Conservation (phyloP, 1,140 invertebrate genomes). For the Lordiphosa collinella region DNA sequence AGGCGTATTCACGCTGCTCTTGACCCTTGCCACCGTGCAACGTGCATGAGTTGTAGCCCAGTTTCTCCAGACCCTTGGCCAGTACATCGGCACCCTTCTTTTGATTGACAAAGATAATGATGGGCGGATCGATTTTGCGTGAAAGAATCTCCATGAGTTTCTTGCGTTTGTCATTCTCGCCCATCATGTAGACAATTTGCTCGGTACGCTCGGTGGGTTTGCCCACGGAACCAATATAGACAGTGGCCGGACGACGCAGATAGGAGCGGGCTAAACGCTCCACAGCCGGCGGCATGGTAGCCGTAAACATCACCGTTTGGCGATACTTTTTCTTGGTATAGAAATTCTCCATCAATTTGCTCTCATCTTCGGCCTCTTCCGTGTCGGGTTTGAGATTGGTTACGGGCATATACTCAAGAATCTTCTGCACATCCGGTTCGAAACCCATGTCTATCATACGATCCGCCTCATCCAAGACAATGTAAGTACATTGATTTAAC, state of each 20-base stretch:
- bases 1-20: constrained; percentile 98
- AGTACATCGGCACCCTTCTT: constrained; percentile 99
- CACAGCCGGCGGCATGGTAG: constrained; percentile 99
- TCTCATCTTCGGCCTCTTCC: constrained; percentile 98
- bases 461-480: constrained; percentile 97
- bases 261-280: constrained; percentile 97
- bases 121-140: constrained; percentile 94
- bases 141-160: constrained; percentile 93
- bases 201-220: constrained; percentile 98
- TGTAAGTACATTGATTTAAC: constrained; percentile 96
- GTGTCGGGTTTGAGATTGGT: constrained; percentile 99
- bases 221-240: constrained; percentile 99
- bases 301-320: constrained; percentile 99
- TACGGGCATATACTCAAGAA: constrained; percentile 99
- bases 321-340: constrained; percentile 98
- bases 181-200: constrained; percentile 98
- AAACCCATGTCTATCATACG: constrained; percentile 99
- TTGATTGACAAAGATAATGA: constrained; percentile 99
- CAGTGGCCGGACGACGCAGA: constrained; percentile 96
- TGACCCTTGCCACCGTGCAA: constrained; percentile 99
- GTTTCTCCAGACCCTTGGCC: constrained; percentile 97
- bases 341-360: constrained; percentile 95
- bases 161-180: constrained; percentile 95
- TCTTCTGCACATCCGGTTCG: constrained; percentile 98
- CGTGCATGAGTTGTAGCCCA: constrained; percentile 97